Evolutionary conservation across 2,797 vertebrate genomes (phyloP), one percentile per base, ranked within the genome.

Genomic region (Astyanax mexicanus): DNA sequence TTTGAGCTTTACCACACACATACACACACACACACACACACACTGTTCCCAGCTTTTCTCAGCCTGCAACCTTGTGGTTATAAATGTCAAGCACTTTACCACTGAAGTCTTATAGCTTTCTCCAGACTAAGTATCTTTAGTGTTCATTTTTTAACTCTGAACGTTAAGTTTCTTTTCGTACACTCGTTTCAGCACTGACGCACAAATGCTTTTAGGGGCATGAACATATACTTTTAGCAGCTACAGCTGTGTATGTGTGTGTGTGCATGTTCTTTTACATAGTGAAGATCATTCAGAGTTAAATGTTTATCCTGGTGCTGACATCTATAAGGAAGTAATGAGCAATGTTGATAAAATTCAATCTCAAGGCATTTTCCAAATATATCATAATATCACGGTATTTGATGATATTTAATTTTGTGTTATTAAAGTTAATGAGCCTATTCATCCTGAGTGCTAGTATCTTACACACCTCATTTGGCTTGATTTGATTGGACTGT

Each of bases 41-140:
- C 29, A 29, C 12, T 3, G n/a, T 44, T 69, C 11, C 66, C 29
- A 42, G 49, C 49, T 64, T 47, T 58, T 73, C 45, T 35, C 25
- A 37, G 51, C n/a, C 64, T 37, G 44, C 37, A 55, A 78, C 70
- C 54, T 62, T 69, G 70, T 67, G 62, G 37, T 78, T 72, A 51
- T 17, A 67, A n/a, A 40, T 19, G 45, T 61, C 54, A 68, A 64
- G 40, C 44, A 42, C 54, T 68, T 73, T 61, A 61, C 44, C 61
- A 60, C 21, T 15, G 29, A 52, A 66, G 60, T 40, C 37, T 37
- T 35, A 68, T n/a, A 45, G 51, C 38, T 44, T 54, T 35, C 15
- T n/a, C 7, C 27, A 23, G 23, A 55, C 12, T 55, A 4, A 13
- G 10, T 55, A 15, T 27, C 25, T 13, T 27, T 29, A 55, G 11